Conservation (phyloP, 2,113 vertebrate species). For the Circaetus cinerascens region DNA sequence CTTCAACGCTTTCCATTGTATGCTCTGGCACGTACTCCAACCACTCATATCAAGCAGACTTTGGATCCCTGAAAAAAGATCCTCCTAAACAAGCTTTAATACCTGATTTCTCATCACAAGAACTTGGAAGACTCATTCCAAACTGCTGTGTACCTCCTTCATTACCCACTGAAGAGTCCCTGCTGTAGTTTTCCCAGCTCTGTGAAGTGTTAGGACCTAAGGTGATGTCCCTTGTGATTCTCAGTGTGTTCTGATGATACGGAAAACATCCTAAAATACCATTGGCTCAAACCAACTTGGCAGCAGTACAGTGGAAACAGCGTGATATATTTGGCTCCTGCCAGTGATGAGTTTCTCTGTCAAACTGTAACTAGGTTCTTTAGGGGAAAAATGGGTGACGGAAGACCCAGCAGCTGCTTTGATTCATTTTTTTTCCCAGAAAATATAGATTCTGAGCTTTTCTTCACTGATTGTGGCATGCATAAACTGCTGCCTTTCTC, state of each 20-base stretch:
- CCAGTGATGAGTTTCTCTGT: neutral
- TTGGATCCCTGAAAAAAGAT: neutral
- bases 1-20: neutral
- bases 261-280: conserved; percentile 31
- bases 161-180: neutral
- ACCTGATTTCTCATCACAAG: neutral
- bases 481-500: neutral
- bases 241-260: neutral
- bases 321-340: neutral
- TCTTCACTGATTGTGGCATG: neutral
- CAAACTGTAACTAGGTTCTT: neutral
- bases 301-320: conserved; percentile 21
- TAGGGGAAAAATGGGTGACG: neutral
- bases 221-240: neutral
- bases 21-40: neutral
- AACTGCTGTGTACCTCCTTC: neutral
- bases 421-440: neutral
- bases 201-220: neutral
- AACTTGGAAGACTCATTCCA: neutral
- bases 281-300: neutral
- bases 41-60: neutral
- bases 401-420: neutral
- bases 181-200: neutral
- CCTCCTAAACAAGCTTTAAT: neutral
- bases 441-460: neutral